These are phyloP conservation scores for Smittia sp. DNA, from an alignment of 2,888 invertebrate species.

Conservation along the genomic window DNA sequence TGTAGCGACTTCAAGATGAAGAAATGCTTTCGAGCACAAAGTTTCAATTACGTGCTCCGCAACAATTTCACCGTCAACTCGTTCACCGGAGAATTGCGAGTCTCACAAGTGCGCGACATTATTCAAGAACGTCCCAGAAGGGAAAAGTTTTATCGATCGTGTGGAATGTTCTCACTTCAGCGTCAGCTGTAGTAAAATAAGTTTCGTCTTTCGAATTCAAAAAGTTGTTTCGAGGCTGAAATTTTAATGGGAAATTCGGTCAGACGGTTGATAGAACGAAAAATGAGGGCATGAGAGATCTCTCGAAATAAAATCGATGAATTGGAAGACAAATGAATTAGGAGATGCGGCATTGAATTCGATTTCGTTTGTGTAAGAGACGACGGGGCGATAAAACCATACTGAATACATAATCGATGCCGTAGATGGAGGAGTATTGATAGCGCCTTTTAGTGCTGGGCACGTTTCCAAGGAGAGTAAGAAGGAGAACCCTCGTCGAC, in stretches of 20 bases:
- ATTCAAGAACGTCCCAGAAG: too few relatives aligned
- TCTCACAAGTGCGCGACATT: too few relatives aligned
- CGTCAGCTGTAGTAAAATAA: too few relatives aligned
- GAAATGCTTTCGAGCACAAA: neutral
- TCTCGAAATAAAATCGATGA: neutral
- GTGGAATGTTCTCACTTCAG: too few relatives aligned
- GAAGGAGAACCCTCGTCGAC: neutral
- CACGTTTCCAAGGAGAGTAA: neutral
- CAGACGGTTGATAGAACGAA: too few relatives aligned
- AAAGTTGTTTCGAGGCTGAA: neutral
- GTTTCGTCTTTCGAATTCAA: too few relatives aligned
- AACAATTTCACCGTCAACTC: neutral
- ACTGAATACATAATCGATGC: slow-evolving; percentile 19
- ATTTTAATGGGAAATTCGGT: neutral
- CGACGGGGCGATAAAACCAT: neutral
- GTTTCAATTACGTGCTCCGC: neutral
- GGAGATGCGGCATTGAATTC: too few relatives aligned
- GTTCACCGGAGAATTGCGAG: neutral
- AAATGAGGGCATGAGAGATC: too few relatives aligned
- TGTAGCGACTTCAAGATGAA: neutral
- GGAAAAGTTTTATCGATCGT: too few relatives aligned
- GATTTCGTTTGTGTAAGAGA: neutral
- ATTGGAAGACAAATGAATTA: too few relatives aligned
- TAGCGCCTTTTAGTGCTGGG: neutral
- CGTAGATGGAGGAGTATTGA: neutral